Percentiles rank a stretch among this genome's conserved stretches.
phyloP scores from a whole-genome alignment of 2,797 vertebrate species.

The Danio kyathit region DNA sequence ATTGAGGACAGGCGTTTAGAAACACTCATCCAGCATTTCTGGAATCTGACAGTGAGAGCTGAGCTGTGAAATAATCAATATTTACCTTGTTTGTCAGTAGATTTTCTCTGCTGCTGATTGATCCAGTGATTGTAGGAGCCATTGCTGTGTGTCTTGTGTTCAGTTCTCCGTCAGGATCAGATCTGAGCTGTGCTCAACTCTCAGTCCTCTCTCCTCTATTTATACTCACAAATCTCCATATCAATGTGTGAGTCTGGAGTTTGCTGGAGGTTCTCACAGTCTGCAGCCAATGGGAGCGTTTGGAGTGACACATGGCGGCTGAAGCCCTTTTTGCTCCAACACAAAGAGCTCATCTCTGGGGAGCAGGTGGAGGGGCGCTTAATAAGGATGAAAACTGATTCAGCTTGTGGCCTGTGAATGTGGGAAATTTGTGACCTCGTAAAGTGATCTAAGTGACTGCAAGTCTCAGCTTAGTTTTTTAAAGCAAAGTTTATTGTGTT shows the following conservation, averaged over 20 bases:
- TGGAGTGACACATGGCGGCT: conserved; percentile 82
- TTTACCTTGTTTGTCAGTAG: conserved; percentile 81
- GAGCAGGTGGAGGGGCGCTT: conserved; percentile 80
- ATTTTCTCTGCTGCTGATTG: conserved; percentile 71
- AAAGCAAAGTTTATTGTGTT: conserved; percentile 33
- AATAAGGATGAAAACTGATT: conserved; percentile 54
- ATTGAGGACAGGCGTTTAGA: conserved; percentile 30
- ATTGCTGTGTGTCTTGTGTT: conserved; percentile 68
- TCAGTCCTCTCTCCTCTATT: conserved; percentile 75
- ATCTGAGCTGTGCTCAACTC: conserved; percentile 67
- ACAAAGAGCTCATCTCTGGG: conserved; percentile 78
- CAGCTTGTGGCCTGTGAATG: conserved; percentile 74
- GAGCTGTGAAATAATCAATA: background rate
- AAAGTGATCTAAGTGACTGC: conserved; percentile 66
- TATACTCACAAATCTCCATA: conserved; percentile 86
- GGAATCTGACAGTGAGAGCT: background rate
- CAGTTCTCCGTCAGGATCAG: conserved; percentile 64
- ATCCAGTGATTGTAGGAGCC: conserved; percentile 79
- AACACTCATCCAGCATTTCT: background rate
- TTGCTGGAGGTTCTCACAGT: conserved; percentile 93
- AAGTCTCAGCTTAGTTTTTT: conserved; percentile 45
- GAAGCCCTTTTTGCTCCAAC: conserved; percentile 79
- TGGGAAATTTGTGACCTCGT: conserved; percentile 84
- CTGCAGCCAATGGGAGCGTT: conserved; percentile 84
- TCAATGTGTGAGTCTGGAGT: conserved; percentile 88